phyloP scores from a whole-genome alignment of 2,797 vertebrate species.

The Dipus sagitta region DNA sequence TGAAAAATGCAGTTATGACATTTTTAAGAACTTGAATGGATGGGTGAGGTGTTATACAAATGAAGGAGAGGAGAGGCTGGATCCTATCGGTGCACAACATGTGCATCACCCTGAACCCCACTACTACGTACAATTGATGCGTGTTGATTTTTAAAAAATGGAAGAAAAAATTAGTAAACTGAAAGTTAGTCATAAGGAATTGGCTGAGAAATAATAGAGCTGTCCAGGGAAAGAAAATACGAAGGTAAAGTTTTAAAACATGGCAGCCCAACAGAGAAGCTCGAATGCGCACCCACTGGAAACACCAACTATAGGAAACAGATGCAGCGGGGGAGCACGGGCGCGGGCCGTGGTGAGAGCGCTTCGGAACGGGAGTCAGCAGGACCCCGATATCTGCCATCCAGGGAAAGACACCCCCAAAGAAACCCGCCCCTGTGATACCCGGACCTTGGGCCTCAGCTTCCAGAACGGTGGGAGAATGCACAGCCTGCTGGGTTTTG shows the following conservation, averaged over 20 bases:
- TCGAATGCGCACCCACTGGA: neutral
- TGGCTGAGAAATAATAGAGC: slow-evolving; percentile 24
- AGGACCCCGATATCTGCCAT: neutral
- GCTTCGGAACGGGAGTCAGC: neutral
- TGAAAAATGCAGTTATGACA: neutral
- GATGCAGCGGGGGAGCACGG: neutral
- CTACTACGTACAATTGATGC: neutral
- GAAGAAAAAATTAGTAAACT: neutral
- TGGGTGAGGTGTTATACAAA: neutral
- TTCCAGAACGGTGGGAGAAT: neutral
- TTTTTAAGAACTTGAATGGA: neutral
- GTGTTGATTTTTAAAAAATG: too few species aligned
- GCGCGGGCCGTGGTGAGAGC: neutral
- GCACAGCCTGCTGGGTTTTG: neutral
- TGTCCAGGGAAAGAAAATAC: neutral
- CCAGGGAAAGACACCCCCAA: neutral
- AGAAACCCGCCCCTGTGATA: neutral
- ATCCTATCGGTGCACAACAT: neutral
- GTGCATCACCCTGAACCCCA: neutral
- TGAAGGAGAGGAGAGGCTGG: neutral
- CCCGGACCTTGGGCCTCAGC: neutral
- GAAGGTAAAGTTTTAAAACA: neutral
- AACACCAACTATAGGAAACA: neutral
- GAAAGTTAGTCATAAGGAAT: neutral
- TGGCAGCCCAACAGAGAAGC: neutral